Percentiles rank a stretch among this genome's conserved stretches.
phyloP scores from a whole-genome alignment of 2,113 vertebrate species.

The Oriolus oriolus region DNA sequence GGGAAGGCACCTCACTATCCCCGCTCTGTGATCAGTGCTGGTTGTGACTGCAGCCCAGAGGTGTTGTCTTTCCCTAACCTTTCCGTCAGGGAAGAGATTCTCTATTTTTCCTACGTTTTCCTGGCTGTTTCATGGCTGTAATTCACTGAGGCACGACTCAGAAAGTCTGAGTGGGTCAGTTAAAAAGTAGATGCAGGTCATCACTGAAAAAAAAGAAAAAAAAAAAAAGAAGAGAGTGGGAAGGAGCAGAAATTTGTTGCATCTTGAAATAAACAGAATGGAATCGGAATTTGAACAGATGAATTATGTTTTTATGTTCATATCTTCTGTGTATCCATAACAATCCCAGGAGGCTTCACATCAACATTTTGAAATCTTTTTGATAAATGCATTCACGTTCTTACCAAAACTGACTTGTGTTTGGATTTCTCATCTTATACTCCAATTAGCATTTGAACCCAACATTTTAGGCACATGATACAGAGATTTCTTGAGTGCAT shows the following conservation, averaged over 20 bases:
- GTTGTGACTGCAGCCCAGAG: neutral
- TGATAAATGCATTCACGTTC: conserved; percentile 47
- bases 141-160: neutral
- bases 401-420: conserved; percentile 56
- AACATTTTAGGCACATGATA: conserved; percentile 24
- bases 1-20: neutral
- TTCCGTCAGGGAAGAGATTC: neutral
- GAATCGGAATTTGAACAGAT: conserved; percentile 24
- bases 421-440: conserved; percentile 43
- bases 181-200: neutral
- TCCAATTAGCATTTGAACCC: conserved; percentile 60
- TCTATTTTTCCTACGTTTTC: neutral
- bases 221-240: neutral
- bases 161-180: neutral
- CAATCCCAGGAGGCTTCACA: conserved; percentile 57
- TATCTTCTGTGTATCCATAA: conserved; percentile 54
- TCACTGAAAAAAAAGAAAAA: neutral
- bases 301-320: conserved; percentile 54
- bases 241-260: conserved; percentile 32
- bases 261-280: conserved; percentile 34
- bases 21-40: neutral
- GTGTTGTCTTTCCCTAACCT: neutral
- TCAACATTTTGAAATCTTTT: conserved; percentile 66
- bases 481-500: neutral
- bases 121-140: neutral